Conservation (phyloP, 2,888 invertebrate genomes). For the Drosophila testacea region DNA sequence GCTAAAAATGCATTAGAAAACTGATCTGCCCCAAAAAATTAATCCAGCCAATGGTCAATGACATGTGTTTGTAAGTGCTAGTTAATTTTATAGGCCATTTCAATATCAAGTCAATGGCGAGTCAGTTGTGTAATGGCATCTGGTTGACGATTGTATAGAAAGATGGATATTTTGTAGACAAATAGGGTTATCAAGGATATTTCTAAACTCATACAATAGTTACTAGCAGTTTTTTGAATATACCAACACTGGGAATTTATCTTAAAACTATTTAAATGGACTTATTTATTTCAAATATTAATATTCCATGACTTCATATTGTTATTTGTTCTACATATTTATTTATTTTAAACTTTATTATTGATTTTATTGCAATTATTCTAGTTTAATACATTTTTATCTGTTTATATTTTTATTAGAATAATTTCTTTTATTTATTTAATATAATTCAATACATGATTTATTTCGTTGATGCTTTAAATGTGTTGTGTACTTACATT, state of each 20-base stretch:
- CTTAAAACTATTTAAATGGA: too few species aligned
- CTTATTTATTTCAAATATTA: too few species aligned
- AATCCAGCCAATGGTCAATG: constrained; percentile 14
- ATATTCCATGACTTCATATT: too few species aligned
- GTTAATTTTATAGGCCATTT: constrained; percentile 26
- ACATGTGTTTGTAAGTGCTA: constrained; percentile 14
- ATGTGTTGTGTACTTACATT: constrained; percentile 5
- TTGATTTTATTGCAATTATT: too few species aligned
- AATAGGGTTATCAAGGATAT: not conserved
- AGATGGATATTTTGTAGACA: not conserved
- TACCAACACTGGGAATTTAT: too few species aligned
- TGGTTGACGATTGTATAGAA: not conserved
- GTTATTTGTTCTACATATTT: too few species aligned
- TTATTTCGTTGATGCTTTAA: constrained; percentile 1
- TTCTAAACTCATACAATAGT: too few species aligned
- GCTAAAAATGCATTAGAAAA: constrained; percentile 44
- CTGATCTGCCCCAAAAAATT: constrained; percentile 26
- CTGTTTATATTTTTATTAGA: too few species aligned
- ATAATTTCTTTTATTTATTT: too few species aligned
- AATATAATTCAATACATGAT: not conserved
- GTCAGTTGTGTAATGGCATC: constrained; percentile 3
- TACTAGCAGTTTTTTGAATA: too few species aligned
- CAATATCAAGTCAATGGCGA: not conserved
- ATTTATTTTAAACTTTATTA: too few species aligned
- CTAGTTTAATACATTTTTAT: too few species aligned